These are phyloP conservation scores for Amniataba percoides DNA, from an alignment of 2,797 vertebrate genomes.

Conservation along the genomic window DNA sequence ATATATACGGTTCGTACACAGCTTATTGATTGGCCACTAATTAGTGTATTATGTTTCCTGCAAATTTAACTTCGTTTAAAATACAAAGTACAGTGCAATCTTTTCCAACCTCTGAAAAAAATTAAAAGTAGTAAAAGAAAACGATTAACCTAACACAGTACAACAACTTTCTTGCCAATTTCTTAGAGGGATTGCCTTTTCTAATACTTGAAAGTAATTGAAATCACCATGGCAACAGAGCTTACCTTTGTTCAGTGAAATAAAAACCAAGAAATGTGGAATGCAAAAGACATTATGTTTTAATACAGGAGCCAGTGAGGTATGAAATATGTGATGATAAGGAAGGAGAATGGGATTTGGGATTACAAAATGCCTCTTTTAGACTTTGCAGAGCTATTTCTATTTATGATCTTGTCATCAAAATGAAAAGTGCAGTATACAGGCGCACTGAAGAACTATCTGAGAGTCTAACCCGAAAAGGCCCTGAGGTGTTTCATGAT, in stretches of 20 bases:
- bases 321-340: conserved; percentile 75
- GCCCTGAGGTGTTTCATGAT: conserved; percentile 54
- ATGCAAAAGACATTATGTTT: conserved; percentile 77
- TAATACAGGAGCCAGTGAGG: conserved; percentile 74
- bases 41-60: not conserved
- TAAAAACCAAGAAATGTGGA: conserved; percentile 74
- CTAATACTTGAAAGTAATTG: conserved; percentile 74
- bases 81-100: conserved; percentile 22
- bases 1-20: not conserved
- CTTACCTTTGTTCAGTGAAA: conserved; percentile 76
- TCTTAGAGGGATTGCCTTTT: conserved; percentile 67
- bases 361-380: conserved; percentile 65
- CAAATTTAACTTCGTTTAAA: not conserved
- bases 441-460: conserved; percentile 29
- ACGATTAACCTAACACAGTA: conserved; percentile 38
- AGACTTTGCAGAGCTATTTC: conserved; percentile 58
- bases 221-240: conserved; percentile 81
- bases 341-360: conserved; percentile 64
- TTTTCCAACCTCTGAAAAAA: conserved; percentile 1
- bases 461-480: conserved; percentile 41
- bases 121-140: not conserved
- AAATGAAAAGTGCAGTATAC: conserved; percentile 59
- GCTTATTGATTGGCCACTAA: conserved; percentile 1
- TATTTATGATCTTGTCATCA: conserved; percentile 70
- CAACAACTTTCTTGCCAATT: conserved; percentile 54